Percentiles rank a stretch among this genome's conserved stretches.
Conservation (phyloP, 2,797 vertebrate genomes). For the Falco naumanni region DNA sequence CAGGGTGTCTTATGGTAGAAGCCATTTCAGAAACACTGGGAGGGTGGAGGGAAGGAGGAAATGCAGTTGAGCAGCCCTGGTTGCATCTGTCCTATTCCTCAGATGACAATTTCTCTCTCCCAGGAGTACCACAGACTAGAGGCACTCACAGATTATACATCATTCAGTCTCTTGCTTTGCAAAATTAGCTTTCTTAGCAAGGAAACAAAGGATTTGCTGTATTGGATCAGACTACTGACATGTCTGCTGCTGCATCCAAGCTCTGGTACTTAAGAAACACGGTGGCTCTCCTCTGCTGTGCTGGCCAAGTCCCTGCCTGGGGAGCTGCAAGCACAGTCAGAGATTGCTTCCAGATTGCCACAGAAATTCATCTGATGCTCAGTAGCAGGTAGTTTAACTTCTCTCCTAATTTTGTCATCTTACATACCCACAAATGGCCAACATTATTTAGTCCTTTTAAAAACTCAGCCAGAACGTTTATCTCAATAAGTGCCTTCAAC, state of each 20-base stretch:
- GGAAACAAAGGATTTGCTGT: conserved; percentile 64
- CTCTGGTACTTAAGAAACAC: neutral
- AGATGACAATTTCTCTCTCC: conserved; percentile 44
- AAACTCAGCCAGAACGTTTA: conserved; percentile 28
- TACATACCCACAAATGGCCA: neutral
- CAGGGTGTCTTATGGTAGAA: conserved; percentile 32
- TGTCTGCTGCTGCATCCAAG: conserved; percentile 21
- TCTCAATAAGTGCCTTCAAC: conserved; percentile 34
- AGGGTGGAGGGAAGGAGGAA: conserved; percentile 38
- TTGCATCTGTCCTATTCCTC: conserved; percentile 13
- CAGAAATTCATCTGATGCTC: conserved; percentile 1
- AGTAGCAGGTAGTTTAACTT: conserved; percentile 37
- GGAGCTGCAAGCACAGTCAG: neutral
- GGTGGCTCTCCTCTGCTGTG: neutral
- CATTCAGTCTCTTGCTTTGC: neutral
- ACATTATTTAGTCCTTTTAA: conserved; percentile 47
- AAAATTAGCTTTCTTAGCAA: conserved; percentile 50
- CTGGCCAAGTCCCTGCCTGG: neutral
- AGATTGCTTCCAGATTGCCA: conserved; percentile 17
- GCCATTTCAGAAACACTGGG: conserved; percentile 48
- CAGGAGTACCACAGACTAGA: conserved; percentile 37
- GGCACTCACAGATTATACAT: conserved; percentile 19
- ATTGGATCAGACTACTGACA: conserved; percentile 17
- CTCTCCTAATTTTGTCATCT: conserved; percentile 17
- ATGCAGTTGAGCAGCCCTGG: neutral